Percentiles rank a stretch among this genome's conserved stretches.
These are phyloP conservation scores for Trididemnum miniatum DNA, from an alignment of 23 tunicate genomes.

Conservation along the genomic window DNA sequence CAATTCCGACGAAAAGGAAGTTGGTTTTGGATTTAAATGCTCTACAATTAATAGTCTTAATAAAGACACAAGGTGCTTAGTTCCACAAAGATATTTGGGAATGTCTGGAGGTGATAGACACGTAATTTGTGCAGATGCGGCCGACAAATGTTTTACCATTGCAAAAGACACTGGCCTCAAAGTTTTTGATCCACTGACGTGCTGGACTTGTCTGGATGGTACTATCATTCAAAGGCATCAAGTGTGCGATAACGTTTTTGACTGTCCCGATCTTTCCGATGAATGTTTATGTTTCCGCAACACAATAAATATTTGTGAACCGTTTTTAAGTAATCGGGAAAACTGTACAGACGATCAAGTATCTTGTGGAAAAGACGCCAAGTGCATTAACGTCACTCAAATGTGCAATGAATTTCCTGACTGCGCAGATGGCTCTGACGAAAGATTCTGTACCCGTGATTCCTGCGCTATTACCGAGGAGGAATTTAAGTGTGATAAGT, in stretches of 20 bases:
- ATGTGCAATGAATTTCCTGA: constrained; percentile 11
- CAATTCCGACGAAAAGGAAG: constrained; percentile 21
- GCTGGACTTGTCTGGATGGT: constrained; percentile 67
- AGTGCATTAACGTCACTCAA: constrained; percentile 24
- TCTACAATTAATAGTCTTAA: neutral
- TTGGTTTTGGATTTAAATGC: constrained; percentile 45
- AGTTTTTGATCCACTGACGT: constrained; percentile 24
- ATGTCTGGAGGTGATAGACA: neutral
- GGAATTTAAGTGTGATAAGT: no score
- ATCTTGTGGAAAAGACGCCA: neutral
- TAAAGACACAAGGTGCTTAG: neutral
- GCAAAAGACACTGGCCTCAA: neutral
- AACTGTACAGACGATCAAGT: neutral
- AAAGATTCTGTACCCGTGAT: neutral
- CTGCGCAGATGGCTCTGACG: constrained; percentile 13
- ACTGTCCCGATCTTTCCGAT: constrained; percentile 60
- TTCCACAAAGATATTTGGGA: constrained; percentile 16
- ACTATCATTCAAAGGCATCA: constrained; percentile 46
- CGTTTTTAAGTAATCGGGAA: neutral
- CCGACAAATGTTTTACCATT: constrained; percentile 16
- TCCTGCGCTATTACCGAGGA: no score
- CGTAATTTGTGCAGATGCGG: constrained; percentile 1
- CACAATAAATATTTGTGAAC: neutral
- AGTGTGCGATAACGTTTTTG: constrained; percentile 51
- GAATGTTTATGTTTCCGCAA: constrained; percentile 44